These are phyloP conservation scores for Corbicula japonica DNA, from an alignment of 2,888 invertebrate species.

Conservation along the genomic window DNA sequence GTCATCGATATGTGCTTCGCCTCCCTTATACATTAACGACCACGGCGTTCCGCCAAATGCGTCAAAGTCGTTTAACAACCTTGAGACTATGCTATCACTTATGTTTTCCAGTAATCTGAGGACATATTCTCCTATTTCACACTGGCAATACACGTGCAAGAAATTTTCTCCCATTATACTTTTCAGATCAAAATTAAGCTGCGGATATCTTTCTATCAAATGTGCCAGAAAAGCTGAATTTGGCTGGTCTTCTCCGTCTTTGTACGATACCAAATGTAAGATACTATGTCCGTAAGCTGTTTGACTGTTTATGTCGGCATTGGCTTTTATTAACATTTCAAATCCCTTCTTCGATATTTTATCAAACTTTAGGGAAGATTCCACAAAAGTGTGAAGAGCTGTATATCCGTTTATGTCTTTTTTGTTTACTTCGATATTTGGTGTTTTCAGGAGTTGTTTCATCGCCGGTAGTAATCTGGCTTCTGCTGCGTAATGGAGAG, in stretches of 20 bases:
- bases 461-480: background rate
- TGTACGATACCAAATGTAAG: background rate
- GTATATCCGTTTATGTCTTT: conserved; percentile 4
- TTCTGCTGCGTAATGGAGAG: background rate
- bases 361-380: background rate
- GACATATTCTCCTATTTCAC: background rate
- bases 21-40: background rate
- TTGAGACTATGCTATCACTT: background rate
- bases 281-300: conserved; percentile 3
- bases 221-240: background rate
- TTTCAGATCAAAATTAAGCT: background rate
- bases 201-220: background rate
- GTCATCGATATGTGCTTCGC: background rate
- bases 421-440: background rate
- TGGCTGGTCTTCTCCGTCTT: no score
- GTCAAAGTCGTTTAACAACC: background rate
- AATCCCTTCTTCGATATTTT: conserved; percentile 2
- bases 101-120: background rate
- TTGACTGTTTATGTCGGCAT: background rate
- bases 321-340: background rate
- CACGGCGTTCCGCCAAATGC: background rate
- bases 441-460: background rate
- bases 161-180: conserved; percentile 1
- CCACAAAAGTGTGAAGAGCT: background rate
- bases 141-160: background rate